Conservation (phyloP, 2,113 vertebrate species). For the Capra hircus region DNA sequence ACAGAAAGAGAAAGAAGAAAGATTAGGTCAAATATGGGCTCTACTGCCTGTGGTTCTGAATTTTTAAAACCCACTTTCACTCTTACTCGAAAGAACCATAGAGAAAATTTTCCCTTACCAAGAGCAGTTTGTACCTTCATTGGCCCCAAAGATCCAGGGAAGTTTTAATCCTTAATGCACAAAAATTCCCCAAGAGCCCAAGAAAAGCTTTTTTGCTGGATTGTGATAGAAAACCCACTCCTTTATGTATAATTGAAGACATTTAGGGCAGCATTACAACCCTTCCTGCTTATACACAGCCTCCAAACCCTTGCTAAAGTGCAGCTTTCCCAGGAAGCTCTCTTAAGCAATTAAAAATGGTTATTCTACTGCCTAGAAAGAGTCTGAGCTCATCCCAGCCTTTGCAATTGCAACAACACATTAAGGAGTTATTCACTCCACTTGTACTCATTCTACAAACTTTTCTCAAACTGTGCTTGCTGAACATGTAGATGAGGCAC, state of each 20-base stretch:
- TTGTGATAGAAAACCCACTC: background rate
- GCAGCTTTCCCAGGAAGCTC: slow-evolving; percentile 43
- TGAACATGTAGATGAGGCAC: background rate
- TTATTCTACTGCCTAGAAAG: background rate
- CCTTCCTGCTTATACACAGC: slow-evolving; percentile 24
- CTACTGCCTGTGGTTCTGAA: background rate
- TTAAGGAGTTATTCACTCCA: background rate
- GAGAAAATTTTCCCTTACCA: background rate
- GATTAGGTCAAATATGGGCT: background rate
- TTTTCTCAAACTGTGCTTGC: background rate
- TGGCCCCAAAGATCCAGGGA: slow-evolving; percentile 12
- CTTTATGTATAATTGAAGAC: slow-evolving; percentile 60
- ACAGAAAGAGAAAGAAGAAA: background rate
- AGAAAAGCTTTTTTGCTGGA: background rate
- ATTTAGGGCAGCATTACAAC: background rate
- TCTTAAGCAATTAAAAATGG: slow-evolving; percentile 55
- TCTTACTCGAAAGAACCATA: background rate
- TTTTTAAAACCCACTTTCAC: background rate
- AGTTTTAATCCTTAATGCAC: slow-evolving; percentile 45
- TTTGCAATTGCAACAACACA: background rate
- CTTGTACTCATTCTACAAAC: background rate
- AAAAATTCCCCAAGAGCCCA: slow-evolving; percentile 32
- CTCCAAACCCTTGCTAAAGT: slow-evolving; percentile 33
- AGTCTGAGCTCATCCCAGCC: background rate
- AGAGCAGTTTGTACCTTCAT: background rate